phyloP scores from a whole-genome alignment of 2,797 vertebrate genomes.

The Anguilla pacifica region DNA sequence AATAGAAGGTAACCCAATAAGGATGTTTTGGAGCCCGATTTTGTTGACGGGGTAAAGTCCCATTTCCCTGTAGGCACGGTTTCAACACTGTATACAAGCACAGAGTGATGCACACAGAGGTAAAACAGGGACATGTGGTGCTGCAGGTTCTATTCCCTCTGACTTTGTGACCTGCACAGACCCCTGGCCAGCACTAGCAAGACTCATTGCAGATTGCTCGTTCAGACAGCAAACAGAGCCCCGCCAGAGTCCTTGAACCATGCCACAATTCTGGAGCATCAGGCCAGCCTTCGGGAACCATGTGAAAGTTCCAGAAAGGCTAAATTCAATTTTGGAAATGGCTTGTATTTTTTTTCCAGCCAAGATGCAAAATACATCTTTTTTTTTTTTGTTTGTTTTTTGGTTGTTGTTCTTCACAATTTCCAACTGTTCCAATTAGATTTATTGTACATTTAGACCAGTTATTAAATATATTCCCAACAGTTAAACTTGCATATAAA shows the following conservation, averaged over 20 bases:
- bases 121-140: neutral
- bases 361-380: neutral
- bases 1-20: conserved; percentile 7
- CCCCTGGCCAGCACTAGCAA: neutral
- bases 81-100: neutral
- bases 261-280: too few species aligned
- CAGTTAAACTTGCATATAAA: too few species aligned
- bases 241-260: too few species aligned
- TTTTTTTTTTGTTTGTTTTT: too few species aligned
- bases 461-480: neutral
- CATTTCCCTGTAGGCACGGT: neutral
- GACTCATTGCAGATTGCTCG: neutral
- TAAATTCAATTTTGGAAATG: neutral
- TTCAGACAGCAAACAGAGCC: neutral
- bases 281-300: neutral
- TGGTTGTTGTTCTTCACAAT: neutral
- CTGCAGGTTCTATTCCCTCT: neutral
- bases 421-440: neutral
- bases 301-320: neutral
- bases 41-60: neutral
- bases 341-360: neutral
- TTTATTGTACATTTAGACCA: neutral
- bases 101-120: neutral
- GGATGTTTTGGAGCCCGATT: neutral
- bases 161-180: neutral